A percentile compares a stretch with the other conserved stretches of the same genome.
Conservation (phyloP, 1,140 invertebrate genomes). For the Ridgeia piscesae region DNA sequence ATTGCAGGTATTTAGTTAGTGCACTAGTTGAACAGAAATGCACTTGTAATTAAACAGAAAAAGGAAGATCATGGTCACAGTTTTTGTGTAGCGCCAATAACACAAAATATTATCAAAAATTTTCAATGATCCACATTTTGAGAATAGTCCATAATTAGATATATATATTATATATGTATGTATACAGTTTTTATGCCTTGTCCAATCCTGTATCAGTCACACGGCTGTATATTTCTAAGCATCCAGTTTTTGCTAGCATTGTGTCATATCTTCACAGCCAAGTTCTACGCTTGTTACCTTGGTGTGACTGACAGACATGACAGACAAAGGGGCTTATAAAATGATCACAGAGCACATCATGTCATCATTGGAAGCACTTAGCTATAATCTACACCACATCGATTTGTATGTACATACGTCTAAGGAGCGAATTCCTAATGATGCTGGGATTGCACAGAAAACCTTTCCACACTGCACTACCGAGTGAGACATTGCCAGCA, state of each 20-base stretch:
- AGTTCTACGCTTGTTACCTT: not conserved
- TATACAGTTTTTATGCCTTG: too few relatives aligned
- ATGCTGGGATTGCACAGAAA: not conserved
- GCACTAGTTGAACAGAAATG: too few relatives aligned
- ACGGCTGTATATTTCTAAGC: not conserved
- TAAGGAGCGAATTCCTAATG: not conserved
- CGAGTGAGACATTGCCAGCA: not conserved
- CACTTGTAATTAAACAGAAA: too few relatives aligned
- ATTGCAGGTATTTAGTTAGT: too few relatives aligned
- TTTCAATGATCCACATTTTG: too few relatives aligned
- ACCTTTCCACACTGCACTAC: not conserved
- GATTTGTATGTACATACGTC: not conserved
- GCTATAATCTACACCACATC: not conserved
- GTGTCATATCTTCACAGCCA: not conserved
- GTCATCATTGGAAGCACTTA: not conserved
- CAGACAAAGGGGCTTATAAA: not conserved
- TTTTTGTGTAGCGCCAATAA: too few relatives aligned
- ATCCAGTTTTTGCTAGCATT: not conserved
- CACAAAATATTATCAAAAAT: too few relatives aligned
- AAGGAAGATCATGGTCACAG: too few relatives aligned
- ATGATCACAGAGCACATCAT: not conserved
- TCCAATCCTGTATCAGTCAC: too few relatives aligned
- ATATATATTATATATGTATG: too few relatives aligned
- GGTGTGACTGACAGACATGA: not conserved
- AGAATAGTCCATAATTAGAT: too few relatives aligned